Evolutionary conservation across 2,888 invertebrate genomes (phyloP).

Genomic region (Tolmerus cingulatus): DNA sequence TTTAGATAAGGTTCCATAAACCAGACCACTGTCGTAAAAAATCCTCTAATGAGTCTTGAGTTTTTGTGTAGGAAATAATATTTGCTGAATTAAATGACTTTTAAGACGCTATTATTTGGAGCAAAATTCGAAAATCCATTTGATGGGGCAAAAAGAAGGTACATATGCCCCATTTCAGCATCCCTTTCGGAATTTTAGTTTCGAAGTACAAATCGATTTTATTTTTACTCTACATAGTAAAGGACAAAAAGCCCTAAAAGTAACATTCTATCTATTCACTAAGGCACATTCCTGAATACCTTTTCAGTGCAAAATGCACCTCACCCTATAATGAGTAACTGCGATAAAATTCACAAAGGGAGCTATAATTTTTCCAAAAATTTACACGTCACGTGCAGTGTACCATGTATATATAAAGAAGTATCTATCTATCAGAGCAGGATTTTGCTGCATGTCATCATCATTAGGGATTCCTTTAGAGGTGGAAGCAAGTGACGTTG

Average conservation of each 20-base stretch:
- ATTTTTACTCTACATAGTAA: neutral
- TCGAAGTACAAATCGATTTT: neutral
- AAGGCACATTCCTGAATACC: neutral
- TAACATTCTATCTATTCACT: neutral
- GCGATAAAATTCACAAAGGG: neutral
- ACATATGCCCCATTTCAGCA: neutral
- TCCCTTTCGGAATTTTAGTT: neutral
- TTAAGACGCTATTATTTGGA: neutral
- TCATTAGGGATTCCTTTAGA: neutral
- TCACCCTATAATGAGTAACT: neutral
- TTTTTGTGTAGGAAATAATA: neutral
- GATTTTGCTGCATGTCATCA: neutral
- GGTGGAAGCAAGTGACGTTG: neutral
- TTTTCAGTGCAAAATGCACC: neutral
- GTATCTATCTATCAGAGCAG: neutral
- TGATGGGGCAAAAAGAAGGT: neutral
- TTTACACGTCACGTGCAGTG: neutral
- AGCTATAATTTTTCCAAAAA: neutral
- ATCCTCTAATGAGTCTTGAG: neutral
- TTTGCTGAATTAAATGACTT: neutral
- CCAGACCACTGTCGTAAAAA: neutral
- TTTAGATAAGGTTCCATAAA: neutral
- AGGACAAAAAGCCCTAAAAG: neutral
- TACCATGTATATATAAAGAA: neutral
- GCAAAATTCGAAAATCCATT: neutral